These are phyloP conservation scores for Halocaridina rubra DNA, from an alignment of 2,888 invertebrate species.

Conservation along the genomic window DNA sequence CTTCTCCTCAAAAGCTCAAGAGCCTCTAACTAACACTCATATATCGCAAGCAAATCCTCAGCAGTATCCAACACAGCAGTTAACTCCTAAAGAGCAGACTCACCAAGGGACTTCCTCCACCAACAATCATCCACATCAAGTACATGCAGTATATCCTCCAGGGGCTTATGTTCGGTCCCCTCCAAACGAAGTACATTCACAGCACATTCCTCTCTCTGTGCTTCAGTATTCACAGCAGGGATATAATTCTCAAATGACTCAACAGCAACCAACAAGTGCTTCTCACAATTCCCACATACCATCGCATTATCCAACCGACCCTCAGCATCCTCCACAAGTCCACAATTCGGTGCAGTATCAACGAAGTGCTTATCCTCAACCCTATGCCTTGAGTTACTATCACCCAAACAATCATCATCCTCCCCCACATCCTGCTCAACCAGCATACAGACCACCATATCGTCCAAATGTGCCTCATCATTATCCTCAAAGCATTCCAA, in stretches of 20 bases:
- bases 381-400: background rate
- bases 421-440: background rate
- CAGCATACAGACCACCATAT: background rate
- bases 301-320: background rate
- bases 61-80: too few relatives aligned
- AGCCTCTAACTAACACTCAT: too few relatives aligned
- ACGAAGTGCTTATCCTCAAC: background rate
- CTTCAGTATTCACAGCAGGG: too few relatives aligned
- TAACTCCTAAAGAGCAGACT: too few relatives aligned
- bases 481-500: too few relatives aligned
- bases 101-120: too few relatives aligned
- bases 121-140: background rate
- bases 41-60: too few relatives aligned
- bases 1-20: too few relatives aligned
- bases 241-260: too few relatives aligned
- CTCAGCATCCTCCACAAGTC: background rate
- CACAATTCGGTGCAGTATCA: background rate
- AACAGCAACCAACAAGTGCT: background rate
- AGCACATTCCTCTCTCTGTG: background rate
- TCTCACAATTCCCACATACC: background rate
- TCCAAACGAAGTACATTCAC: background rate
- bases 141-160: background rate
- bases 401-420: background rate
- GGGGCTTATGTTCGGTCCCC: background rate
- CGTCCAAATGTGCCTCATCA: background rate